These are phyloP conservation scores for Dendrocincla fuliginosa DNA, from an alignment of 2,797 vertebrate species.

Conservation along the genomic window DNA sequence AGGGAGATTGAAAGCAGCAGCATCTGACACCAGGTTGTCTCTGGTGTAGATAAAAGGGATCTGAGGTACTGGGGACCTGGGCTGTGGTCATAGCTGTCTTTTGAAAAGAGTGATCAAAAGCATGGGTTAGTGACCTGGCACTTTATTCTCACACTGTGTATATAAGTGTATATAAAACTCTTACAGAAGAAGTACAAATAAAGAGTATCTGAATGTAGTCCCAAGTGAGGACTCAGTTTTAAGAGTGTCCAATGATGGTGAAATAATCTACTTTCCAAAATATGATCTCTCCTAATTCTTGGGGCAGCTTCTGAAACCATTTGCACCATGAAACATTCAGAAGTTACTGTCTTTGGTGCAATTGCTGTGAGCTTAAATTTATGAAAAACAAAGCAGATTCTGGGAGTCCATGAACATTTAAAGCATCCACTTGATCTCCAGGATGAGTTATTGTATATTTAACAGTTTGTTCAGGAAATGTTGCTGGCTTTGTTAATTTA, in stretches of 20 bases:
- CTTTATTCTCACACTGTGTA: not conserved
- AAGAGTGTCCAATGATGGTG: not conserved
- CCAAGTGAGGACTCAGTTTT: not conserved
- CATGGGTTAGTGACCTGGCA: not conserved
- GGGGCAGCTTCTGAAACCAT: not conserved
- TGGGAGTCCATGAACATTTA: not conserved
- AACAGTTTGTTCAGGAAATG: conserved; percentile 45
- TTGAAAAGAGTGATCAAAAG: not conserved
- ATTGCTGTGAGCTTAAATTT: not conserved
- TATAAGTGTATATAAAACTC: not conserved
- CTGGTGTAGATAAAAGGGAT: not conserved
- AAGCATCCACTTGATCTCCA: not conserved
- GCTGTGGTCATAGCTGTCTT: not conserved
- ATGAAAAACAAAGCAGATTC: not conserved
- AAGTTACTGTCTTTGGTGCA: not conserved
- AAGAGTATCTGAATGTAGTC: not conserved
- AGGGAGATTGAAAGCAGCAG: not conserved
- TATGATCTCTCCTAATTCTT: not conserved
- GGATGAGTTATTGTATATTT: not conserved
- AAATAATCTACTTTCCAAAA: not conserved
- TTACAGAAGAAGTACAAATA: not conserved
- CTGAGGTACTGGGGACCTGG: not conserved
- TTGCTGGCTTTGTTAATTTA: conserved; percentile 21
- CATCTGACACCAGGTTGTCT: not conserved
- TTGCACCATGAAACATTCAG: not conserved